Base-by-base conservation (phyloP, 2,888 invertebrate genomes). In the Xanthia icteritia region DNA sequence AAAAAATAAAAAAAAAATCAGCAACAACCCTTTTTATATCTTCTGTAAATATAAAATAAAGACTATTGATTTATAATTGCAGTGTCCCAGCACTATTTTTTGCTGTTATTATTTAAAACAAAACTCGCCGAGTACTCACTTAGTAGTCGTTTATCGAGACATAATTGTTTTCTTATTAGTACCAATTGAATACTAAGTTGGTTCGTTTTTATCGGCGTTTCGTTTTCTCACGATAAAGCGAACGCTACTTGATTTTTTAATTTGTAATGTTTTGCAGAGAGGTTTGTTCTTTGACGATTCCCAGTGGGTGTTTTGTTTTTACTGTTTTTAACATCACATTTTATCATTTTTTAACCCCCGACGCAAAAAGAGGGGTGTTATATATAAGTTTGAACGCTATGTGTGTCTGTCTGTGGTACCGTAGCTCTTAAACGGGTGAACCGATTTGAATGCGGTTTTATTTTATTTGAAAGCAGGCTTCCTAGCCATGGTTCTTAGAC, bases 161-260 rank as follows among this genome's bases (percentile, higher is more conserved):
- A 72, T 88, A 88, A 87, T 87, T 88, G 86, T 88, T 88, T 87
- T 87, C 83, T 86, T 88, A 87, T 88, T 82, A 81, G 79, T 79
- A 67, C 76, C 86, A 73, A 84, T 88, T 77, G 87, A 88, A 86
- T 87, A 86, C 81, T 84, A 84, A 88, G 61, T 73, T 15, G 42
- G 15, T 6, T 45, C 31, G 56, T 73, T 79, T 88, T 87, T 87
- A 70, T 78, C 64, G 31, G 0, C 60, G 39, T 69, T 61, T 68
- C 42, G 45, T 72, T 77, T 88, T 87, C 89, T 80, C 87, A 86
- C 78, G 86, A 79, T 70, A 61, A 67, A 66, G n/a, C 54, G 66
- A 77, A 64, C 64, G 71, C 60, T 71, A 68, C 67, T 83, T 65
- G 75, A 75, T 80, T 79, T 74, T 81, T 76, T 73, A 77, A 79